Conservation (phyloP, 2,797 vertebrate genomes). For the Fistularia tabacaria region DNA sequence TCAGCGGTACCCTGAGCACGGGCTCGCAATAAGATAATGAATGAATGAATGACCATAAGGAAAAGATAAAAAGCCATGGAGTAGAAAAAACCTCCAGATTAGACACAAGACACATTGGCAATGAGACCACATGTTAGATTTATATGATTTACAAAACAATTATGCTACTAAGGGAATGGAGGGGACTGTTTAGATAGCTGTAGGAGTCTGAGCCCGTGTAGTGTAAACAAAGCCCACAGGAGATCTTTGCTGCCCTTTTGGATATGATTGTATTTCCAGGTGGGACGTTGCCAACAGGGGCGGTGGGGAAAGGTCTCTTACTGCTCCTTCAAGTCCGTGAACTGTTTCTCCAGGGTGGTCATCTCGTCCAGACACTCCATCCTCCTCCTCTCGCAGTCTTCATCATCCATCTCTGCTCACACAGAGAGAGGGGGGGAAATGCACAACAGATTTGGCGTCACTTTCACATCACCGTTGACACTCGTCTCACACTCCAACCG, state of each 20-base stretch:
- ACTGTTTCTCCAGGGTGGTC: constrained; percentile 98
- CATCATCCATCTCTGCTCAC: constrained; percentile 94
- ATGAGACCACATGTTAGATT: neutral
- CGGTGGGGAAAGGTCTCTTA: constrained; percentile 67
- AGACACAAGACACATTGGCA: no score
- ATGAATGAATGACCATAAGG: no score
- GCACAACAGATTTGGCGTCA: constrained; percentile 25
- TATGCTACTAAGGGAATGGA: neutral
- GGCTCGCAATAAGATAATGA: no score
- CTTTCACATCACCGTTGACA: neutral
- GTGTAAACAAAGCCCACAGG: no score
- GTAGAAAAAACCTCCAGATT: neutral
- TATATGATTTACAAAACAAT: neutral
- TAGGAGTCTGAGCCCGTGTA: no score
- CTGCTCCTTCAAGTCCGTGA: constrained; percentile 98
- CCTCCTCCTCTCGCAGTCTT: constrained; percentile 97
- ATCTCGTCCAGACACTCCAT: constrained; percentile 99
- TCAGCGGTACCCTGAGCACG: no score
- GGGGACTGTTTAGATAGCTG: no score
- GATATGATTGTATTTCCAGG: no score
- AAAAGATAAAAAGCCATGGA: no score
- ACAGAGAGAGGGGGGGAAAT: constrained; percentile 7
- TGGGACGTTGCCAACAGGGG: no score
- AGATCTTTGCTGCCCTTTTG: no score
- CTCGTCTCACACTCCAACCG: no score